Evolutionary conservation across 1,140 invertebrate genomes (phyloP).

Genomic region (Galleria mellonella): DNA sequence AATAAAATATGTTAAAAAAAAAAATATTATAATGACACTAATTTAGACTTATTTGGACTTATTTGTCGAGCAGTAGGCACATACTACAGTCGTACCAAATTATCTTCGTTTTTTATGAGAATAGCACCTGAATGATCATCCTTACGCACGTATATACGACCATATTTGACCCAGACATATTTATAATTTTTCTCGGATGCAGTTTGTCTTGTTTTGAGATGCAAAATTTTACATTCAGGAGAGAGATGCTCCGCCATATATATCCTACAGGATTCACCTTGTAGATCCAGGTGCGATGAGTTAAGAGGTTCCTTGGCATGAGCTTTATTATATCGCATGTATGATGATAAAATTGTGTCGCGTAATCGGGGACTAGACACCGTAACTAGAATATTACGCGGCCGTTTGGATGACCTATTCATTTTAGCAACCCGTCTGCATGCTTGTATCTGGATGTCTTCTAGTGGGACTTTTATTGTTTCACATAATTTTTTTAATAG

Average conservation of each 20-base stretch:
- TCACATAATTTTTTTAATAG: neutral
- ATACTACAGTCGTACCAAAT: neutral
- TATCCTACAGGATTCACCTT: neutral
- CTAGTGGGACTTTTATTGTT: neutral
- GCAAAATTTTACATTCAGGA: neutral
- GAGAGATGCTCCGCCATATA: too few species aligned
- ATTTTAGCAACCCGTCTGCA: constrained; percentile 5
- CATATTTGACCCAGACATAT: constrained; percentile 1
- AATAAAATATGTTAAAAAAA: neutral
- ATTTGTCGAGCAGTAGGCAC: too few species aligned
- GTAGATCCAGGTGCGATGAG: neutral
- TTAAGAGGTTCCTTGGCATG: neutral
- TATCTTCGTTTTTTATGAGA: neutral
- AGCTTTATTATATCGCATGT: neutral
- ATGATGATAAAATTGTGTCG: neutral
- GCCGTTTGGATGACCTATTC: neutral
- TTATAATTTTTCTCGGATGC: constrained; percentile 1
- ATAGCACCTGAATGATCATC: neutral
- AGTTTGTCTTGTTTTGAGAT: neutral
- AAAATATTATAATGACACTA: too few species aligned
- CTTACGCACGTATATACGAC: neutral
- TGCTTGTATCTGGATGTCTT: neutral
- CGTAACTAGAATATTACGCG: constrained; percentile 1
- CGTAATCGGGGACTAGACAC: neutral
- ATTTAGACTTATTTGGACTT: neutral